Conservation (phyloP, 2,888 invertebrate genomes). For the Melieria omissa region DNA sequence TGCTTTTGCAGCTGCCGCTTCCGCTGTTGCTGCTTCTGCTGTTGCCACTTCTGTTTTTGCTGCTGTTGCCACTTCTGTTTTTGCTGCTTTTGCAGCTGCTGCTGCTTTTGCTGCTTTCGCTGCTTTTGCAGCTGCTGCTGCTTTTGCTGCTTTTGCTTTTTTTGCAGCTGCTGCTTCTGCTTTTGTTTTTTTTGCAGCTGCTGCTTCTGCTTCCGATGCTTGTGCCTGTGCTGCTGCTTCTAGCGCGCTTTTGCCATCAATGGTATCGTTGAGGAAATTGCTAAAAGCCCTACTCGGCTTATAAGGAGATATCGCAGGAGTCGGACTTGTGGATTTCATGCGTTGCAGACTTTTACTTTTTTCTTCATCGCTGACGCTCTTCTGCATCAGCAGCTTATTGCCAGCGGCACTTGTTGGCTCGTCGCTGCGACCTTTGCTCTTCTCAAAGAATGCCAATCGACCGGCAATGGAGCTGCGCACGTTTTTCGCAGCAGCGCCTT, state of each 20-base stretch:
- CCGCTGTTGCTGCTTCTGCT: too few relatives aligned
- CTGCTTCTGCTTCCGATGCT: too few relatives aligned
- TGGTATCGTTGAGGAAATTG: slow-evolving; percentile 51
- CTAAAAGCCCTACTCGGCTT: slow-evolving; percentile 53
- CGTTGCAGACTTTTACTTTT: slow-evolving; percentile 58
- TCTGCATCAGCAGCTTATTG: slow-evolving; percentile 48
- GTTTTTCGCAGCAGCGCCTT: slow-evolving; percentile 33
- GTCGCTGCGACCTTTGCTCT: slow-evolving; percentile 44
- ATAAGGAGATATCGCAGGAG: slow-evolving; percentile 40
- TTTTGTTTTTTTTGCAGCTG: too few relatives aligned
- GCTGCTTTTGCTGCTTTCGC: too few relatives aligned
- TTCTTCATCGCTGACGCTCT: slow-evolving; percentile 72
- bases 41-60: too few relatives aligned
- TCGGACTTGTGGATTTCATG: slow-evolving; percentile 29
- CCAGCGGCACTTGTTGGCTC: slow-evolving; percentile 20
- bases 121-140: too few relatives aligned
- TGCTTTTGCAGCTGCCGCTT: too few relatives aligned
- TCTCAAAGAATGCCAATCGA: slow-evolving; percentile 59
- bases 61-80: too few relatives aligned
- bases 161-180: too few relatives aligned
- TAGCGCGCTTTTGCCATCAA: slow-evolving; percentile 45
- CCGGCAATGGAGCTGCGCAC: slow-evolving; percentile 55
- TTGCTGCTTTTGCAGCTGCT: too few relatives aligned
- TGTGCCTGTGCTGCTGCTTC: too few relatives aligned
- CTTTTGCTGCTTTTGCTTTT: too few relatives aligned